Percentiles rank a stretch among this genome's conserved stretches.
Conservation (phyloP, 2,888 invertebrate species). For the Hetaerina titia region DNA sequence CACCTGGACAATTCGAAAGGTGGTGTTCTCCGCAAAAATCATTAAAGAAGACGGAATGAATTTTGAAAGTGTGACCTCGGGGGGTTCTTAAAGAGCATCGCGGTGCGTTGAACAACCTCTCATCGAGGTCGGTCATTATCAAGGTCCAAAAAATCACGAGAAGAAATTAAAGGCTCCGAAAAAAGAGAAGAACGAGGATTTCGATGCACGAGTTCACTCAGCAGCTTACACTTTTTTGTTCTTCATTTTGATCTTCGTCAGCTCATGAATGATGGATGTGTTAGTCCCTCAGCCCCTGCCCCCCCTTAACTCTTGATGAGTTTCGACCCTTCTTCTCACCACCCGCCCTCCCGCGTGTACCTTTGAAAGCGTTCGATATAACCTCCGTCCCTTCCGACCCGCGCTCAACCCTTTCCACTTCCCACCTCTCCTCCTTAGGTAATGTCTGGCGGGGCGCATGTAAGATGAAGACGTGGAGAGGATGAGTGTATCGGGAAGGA, state of each 20-base stretch:
- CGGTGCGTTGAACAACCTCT: not conserved
- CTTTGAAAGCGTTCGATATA: conserved; percentile 50
- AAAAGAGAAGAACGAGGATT: not conserved
- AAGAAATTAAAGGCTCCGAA: not conserved
- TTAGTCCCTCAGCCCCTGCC: not conserved
- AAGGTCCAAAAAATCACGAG: not conserved
- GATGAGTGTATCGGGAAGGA: not conserved
- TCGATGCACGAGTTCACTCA: not conserved
- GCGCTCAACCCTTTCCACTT: not conserved
- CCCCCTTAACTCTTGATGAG: conserved; percentile 22
- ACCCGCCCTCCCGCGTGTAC: not conserved
- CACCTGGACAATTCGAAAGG: not conserved
- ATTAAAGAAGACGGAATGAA: not conserved
- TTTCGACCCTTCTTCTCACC: conserved; percentile 28
- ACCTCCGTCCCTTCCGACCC: not conserved
- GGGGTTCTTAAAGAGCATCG: not conserved
- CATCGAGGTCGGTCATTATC: not conserved
- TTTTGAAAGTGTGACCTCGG: not conserved
- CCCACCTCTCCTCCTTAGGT: conserved; percentile 39
- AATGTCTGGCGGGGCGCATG: conserved; percentile 28
- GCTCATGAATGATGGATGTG: conserved; percentile 60
- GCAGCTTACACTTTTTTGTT: not conserved
- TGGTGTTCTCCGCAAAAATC: not conserved
- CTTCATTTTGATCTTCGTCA: conserved; percentile 32
- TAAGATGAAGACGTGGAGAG: conserved; percentile 23